Evolutionary conservation across 2,797 vertebrate genomes (phyloP), one percentile per base, ranked within the genome.

Genomic region (Acrossocheilus wenchowensis): DNA sequence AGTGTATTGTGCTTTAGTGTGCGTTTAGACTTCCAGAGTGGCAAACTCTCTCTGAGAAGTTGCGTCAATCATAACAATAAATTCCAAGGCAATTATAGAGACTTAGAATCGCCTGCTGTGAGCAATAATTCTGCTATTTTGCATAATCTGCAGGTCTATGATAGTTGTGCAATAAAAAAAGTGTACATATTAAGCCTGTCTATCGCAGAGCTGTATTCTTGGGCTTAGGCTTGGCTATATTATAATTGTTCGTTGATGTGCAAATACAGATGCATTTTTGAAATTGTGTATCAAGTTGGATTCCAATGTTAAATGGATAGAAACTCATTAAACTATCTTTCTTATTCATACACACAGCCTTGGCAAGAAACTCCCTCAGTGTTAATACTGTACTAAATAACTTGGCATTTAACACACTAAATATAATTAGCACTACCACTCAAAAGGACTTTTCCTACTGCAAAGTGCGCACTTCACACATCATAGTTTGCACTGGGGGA

Each of bases 381-480:
- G 39, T 83, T 54, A 74, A 60, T 36, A 43, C n/a, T 48, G 39
- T 36, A 62, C 41, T 74, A 83, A 74, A 82, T 54, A 36, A 62
- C 26, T 68, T 68, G 23, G 41, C 81, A 45, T 62, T 73, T 62
- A 23, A 48, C 41, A 75, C 19, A 75, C 12, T 19, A 64, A n/a
- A 64, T 75, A 75, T 21, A 64, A 75, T 64, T 75, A 83, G 41
- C 54, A 75, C 72, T 64, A 83, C 19, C 41, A 34, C 54, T 83
- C 30, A 74, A 83, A 83, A 75, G 54, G n/a, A 64, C 52, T 26
- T 83, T 39, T 64, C 57, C 14, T 75, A 45, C 60, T 68, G 81
- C 54, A 62, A 48, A 79, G 26, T 62, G 21, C 41, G 6, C 21
- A 84, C 43, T 39, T 84, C 23, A 6, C 43, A 66, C 57, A 19